Base-by-base conservation (phyloP, 1,140 invertebrate genomes). In the Acromyrmex charruanus region DNA sequence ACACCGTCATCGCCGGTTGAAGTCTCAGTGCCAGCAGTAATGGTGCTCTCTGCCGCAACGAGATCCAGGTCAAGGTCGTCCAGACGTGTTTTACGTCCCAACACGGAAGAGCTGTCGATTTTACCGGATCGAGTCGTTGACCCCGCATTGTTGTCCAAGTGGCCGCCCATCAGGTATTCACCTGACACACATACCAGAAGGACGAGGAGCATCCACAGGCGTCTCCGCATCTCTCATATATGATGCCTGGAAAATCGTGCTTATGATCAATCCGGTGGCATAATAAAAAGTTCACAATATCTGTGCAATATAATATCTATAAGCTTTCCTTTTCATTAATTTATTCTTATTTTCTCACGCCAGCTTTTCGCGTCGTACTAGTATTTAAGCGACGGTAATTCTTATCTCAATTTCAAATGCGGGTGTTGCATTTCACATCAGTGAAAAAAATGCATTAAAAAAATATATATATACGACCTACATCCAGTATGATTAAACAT, bases 21-120 rank as follows among this genome's bases (percentile, higher is more conserved):
- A n/a, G 25, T 10, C 10, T 55, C 61, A 74, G 49, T 49, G 82
- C 63, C 16, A 69, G 14, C 61, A n/a, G 63, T 86, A 65, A 87
- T 82, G 3, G 91, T 91, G 88, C 93, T 94, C 90, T 94, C 94
- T 77, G 94, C 94, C 12, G 92, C 92, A 2, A 90, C 72, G 18
- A 94, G 92, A 92, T 95, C 94, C 75, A 93, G 77, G 69, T 93
- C 93, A 80, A 93, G 87, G 88, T 93, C 93, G 69, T 88, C 90
- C 31, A 92, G 85, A 69, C 91, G 85, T 14, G 92, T 85, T 35
- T 91, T 92, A 66, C 93, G 92, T 44, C 87, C 92, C 39, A 89
- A n/a, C 12, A 92, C 39, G 84, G 69, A 44, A 14, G 84, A 81
- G 16, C 39, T 55, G 87, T 90, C 79, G 44, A 63, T 39, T 88